Percentiles rank a stretch among this genome's conserved stretches.
phyloP scores from a whole-genome alignment of 35 echinoderm and acorn worm genomes.

The Strongylocentrotus purpuratus region DNA sequence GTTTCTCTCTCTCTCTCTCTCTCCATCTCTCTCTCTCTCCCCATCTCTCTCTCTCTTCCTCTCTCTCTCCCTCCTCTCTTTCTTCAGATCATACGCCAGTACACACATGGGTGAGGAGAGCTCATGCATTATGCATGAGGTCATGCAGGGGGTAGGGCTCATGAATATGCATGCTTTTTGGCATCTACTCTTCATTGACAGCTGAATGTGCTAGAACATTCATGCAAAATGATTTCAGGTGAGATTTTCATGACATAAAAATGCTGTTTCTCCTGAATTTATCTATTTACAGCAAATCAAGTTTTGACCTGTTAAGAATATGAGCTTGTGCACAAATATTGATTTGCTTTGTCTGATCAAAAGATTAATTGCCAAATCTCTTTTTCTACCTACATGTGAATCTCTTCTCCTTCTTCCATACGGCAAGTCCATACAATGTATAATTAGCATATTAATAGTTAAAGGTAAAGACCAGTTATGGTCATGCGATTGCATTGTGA shows the following conservation, averaged over 20 bases:
- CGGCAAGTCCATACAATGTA: too few species aligned
- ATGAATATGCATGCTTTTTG: not conserved
- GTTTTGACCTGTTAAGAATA: too few species aligned
- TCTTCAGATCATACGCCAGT: not conserved
- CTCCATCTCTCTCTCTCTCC: not conserved
- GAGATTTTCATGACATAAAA: not conserved
- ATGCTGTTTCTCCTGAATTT: not conserved
- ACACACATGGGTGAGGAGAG: not conserved
- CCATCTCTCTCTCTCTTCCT: not conserved
- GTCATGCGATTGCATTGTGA: too few species aligned
- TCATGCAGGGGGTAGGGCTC: slow-evolving; percentile 6
- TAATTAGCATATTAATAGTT: too few species aligned
- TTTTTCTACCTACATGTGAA: too few species aligned
- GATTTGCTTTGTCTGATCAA: too few species aligned
- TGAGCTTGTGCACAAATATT: too few species aligned
- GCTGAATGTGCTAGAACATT: not conserved
- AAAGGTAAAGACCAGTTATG: too few species aligned
- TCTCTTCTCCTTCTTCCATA: too few species aligned
- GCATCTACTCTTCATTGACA: not conserved
- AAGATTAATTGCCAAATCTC: too few species aligned
- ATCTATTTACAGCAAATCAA: not conserved
- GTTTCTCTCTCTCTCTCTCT: not conserved
- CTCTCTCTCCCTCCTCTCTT: not conserved
- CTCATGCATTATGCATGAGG: slow-evolving; percentile 16
- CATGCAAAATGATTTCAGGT: not conserved